These are phyloP conservation scores for Arremon aurantiirostris DNA, from an alignment of 2,797 vertebrate species.

Conservation along the genomic window DNA sequence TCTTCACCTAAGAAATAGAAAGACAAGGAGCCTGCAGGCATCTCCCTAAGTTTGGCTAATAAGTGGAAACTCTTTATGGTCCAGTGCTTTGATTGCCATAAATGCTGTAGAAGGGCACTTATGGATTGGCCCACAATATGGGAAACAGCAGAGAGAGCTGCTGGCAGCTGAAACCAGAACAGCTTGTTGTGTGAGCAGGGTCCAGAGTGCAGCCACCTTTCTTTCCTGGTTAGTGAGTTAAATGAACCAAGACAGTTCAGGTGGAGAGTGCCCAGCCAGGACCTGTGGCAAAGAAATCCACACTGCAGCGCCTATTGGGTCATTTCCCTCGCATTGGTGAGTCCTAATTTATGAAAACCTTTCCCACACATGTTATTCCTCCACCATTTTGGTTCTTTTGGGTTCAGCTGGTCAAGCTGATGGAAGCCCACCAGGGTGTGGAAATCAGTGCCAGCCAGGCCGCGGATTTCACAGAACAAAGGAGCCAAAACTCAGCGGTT, in stretches of 20 bases:
- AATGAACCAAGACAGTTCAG: not conserved
- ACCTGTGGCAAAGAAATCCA: not conserved
- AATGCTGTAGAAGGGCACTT: not conserved
- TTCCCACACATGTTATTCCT: not conserved
- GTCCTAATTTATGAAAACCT: not conserved
- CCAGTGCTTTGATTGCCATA: not conserved
- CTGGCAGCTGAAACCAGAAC: not conserved
- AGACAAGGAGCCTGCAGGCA: too few relatives aligned
- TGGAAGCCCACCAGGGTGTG: not conserved
- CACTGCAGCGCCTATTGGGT: rapidly evolving
- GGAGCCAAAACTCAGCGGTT: not conserved
- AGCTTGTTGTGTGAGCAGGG: not conserved
- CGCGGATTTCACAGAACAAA: rapidly evolving
- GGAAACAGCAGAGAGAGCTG: not conserved
- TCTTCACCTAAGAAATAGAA: not conserved
- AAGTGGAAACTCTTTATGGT: rapidly evolving
- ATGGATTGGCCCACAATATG: rapidly evolving
- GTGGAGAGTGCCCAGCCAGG: not conserved
- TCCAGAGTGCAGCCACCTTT: not conserved
- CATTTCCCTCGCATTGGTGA: not conserved
- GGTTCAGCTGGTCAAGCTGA: not conserved
- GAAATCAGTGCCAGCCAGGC: not conserved
- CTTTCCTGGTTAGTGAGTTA: not conserved
- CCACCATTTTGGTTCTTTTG: not conserved
- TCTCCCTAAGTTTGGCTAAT: not conserved